Evolutionary conservation across 2,888 invertebrate species (phyloP), one percentile per base, ranked within the genome.

Genomic region (Cataglyphis albicans): DNA sequence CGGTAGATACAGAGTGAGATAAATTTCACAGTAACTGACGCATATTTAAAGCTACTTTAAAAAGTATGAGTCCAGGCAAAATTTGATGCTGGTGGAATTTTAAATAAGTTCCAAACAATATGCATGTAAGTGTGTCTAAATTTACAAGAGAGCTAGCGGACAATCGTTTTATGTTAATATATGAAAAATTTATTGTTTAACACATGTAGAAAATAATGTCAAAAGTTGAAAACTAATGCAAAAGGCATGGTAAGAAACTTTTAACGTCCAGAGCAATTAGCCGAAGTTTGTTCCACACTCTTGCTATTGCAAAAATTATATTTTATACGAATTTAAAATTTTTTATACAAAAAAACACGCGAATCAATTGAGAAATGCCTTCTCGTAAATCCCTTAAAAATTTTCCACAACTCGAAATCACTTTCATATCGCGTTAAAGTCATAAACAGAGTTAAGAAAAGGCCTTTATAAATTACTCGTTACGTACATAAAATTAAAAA

Each of bases 401-500:
- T 18, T 38, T 70, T 41, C 74, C 65, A 85, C 86, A 87, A 87
- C 86, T 87, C 86, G 85, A 90, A 92, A 91, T 88, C 84, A 87
- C 90, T 92, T 91, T 91, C 91, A 92, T 91, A 87, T 81, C 86
- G 91, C 91, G 89, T 92, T 93, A 90, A 92, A 90, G 87, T 87
- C 86, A 74, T 84, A 72, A 85, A 76, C 68, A 80, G 78, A 87
- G 83, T 88, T 68, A 85, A 87, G 78, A 80, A 74, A 80, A 80
- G 81, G 81, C 85, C 81, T 86, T 88, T 86, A 86, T 85, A 87
- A 91, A 89, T 90, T 90, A 91, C 87, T 89, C 89, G 89, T 92
- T 92, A 91, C 87, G 41, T 90, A 90, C 85, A 84, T 83, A 86
- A 91, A 92, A 92, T 92, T 92, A 91, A 91, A 90, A 92, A 89